Evolutionary conservation across 1,140 invertebrate species (phyloP).

Genomic region (Physella acuta): DNA sequence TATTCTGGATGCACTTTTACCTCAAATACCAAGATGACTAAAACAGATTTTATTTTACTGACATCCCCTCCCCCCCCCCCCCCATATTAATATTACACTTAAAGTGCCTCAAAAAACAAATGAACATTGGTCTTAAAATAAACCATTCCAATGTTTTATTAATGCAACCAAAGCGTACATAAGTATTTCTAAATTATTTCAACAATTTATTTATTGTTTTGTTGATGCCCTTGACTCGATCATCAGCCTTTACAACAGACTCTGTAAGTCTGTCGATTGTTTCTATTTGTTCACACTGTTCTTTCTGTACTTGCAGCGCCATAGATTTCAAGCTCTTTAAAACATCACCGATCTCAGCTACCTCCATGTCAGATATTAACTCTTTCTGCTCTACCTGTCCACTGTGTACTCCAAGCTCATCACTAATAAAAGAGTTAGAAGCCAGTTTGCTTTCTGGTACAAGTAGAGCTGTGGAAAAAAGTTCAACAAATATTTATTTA

Average conservation of each 20-base stretch:
- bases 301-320: conserved; percentile 12
- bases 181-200: conserved; percentile 6
- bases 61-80: too few relatives aligned
- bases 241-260: conserved; percentile 13
- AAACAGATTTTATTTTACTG: too few relatives aligned
- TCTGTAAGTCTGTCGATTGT: conserved; percentile 19
- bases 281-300: conserved; percentile 13
- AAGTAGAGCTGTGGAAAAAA: neutral
- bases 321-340: conserved; percentile 13
- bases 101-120: too few relatives aligned
- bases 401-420: too few relatives aligned
- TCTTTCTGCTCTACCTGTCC: conserved; percentile 3
- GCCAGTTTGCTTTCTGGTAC: neutral
- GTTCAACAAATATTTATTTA: too few relatives aligned
- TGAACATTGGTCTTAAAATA: too few relatives aligned
- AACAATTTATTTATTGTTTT: conserved; percentile 6
- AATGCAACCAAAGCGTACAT: too few relatives aligned
- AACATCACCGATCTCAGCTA: neutral
- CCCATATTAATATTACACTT: too few relatives aligned
- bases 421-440: too few relatives aligned
- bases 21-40: too few relatives aligned
- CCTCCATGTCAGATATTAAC: conserved; percentile 12
- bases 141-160: too few relatives aligned
- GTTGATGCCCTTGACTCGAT: neutral
- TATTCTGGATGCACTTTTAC: too few relatives aligned